Evolutionary conservation across 2,888 invertebrate species (phyloP).

Genomic region (Corbicula japonica): DNA sequence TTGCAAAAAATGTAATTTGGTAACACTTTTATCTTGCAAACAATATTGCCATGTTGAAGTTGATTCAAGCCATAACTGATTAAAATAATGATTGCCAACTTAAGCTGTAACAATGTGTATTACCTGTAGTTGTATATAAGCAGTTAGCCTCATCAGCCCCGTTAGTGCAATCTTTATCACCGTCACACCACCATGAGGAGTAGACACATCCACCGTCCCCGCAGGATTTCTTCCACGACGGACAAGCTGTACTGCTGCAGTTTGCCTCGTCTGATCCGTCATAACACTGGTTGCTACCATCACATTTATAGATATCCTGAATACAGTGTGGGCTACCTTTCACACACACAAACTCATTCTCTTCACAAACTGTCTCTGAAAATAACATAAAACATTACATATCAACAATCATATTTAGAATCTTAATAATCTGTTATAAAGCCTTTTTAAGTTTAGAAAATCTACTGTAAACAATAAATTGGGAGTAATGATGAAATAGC

Average conservation of each 20-base stretch:
- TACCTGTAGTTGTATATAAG: too few relatives aligned
- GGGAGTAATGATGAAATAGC: too few relatives aligned
- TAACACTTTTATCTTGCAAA: too few relatives aligned
- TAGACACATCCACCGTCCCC: slow-evolving; percentile 89
- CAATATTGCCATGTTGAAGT: too few relatives aligned
- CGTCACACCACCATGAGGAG: slow-evolving; percentile 87
- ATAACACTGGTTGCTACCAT: slow-evolving; percentile 77
- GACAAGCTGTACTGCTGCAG: slow-evolving; percentile 57
- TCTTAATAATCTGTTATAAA: too few relatives aligned
- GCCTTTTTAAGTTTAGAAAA: too few relatives aligned
- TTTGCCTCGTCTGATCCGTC: slow-evolving; percentile 80
- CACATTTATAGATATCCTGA: slow-evolving; percentile 71
- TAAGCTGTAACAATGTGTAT: too few relatives aligned
- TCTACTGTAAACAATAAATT: too few relatives aligned
- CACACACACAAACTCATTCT: slow-evolving; percentile 56
- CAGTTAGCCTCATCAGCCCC: slow-evolving; percentile 90
- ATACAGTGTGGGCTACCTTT: slow-evolving; percentile 75
- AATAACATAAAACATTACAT: slow-evolving; percentile 4
- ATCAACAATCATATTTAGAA: too few relatives aligned
- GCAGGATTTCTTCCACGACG: slow-evolving; percentile 87
- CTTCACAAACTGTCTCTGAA: slow-evolving; percentile 40
- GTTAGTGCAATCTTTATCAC: slow-evolving; percentile 88
- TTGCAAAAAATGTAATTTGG: too few relatives aligned
- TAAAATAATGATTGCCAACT: too few relatives aligned
- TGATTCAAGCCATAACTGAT: too few relatives aligned